phyloP scores from a whole-genome alignment of 2,113 vertebrate species.

The Oplegnathus fasciatus region DNA sequence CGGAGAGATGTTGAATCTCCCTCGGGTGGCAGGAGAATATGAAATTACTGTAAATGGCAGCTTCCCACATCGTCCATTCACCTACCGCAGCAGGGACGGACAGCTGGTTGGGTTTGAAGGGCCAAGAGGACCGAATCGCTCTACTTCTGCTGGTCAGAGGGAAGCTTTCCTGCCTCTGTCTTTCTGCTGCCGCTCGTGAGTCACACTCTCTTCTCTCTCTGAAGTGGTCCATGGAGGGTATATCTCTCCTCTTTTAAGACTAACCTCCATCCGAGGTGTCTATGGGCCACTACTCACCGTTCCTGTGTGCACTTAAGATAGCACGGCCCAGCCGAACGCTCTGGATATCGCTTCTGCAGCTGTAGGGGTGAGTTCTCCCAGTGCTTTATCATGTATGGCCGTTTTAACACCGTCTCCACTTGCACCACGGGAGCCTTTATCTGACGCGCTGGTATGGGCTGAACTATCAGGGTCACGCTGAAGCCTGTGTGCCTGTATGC shows the following conservation, averaged over 20 bases:
- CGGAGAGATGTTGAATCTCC: slow-evolving; percentile 13
- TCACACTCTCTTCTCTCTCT: slow-evolving; percentile 54
- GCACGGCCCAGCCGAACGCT: slow-evolving; percentile 27
- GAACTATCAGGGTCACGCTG: slow-evolving; percentile 54
- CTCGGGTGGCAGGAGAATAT: slow-evolving; percentile 41
- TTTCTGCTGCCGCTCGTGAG: slow-evolving; percentile 30
- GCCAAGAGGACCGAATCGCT: slow-evolving; percentile 20
- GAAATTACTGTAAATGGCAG: slow-evolving; percentile 54
- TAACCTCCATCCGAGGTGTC: slow-evolving; percentile 64
- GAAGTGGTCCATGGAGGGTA: slow-evolving; percentile 47
- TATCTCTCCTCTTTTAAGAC: slow-evolving; percentile 53
- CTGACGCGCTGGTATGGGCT: slow-evolving; percentile 67
- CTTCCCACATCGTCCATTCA: slow-evolving; percentile 32
- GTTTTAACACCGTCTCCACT: slow-evolving; percentile 60
- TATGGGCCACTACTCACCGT: slow-evolving; percentile 49
- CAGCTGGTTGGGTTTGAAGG: slow-evolving; percentile 44
- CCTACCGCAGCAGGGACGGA: slow-evolving; percentile 38
- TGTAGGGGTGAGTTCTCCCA: slow-evolving; percentile 24
- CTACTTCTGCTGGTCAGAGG: slow-evolving; percentile 38
- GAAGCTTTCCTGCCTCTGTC: slow-evolving; percentile 37
- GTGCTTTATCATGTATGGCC: slow-evolving; percentile 64
- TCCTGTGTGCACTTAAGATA: slow-evolving; percentile 74
- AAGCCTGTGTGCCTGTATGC: slow-evolving; percentile 64
- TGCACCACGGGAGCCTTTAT: slow-evolving; percentile 68
- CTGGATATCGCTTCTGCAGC: slow-evolving; percentile 53